These are phyloP conservation scores for Caranx melampygus DNA, from an alignment of 2,113 vertebrate species.

Conservation along the genomic window DNA sequence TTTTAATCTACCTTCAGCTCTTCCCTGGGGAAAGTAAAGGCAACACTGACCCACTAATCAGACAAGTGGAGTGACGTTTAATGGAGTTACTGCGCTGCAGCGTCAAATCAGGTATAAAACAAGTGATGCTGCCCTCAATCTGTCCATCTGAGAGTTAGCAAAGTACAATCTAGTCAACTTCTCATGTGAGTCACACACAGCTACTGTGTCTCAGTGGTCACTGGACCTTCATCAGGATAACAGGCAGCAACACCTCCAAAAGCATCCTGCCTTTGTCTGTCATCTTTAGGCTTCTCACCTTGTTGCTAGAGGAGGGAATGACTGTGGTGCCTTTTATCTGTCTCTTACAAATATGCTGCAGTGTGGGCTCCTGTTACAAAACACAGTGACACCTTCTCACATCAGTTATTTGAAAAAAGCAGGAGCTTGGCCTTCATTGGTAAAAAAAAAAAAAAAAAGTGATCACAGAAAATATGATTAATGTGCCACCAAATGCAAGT, in stretches of 20 bases:
- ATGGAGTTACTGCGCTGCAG: neutral
- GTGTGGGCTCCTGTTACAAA: slow-evolving; percentile 21
- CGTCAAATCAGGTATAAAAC: neutral
- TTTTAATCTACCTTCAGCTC: slow-evolving; percentile 39
- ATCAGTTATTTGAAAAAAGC: neutral
- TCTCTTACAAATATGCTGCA: slow-evolving; percentile 27
- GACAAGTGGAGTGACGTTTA: neutral
- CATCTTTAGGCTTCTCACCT: slow-evolving; percentile 38
- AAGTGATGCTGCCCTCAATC: neutral
- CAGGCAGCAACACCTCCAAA: slow-evolving; percentile 21
- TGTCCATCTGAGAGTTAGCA: neutral
- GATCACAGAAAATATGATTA: neutral
- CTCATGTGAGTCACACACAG: neutral
- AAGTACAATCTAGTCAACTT: neutral
- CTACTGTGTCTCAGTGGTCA: neutral
- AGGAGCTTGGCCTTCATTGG: neutral
- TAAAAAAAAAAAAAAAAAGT: too few species aligned
- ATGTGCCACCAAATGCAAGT: slow-evolving; percentile 14
- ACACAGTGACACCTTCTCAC: neutral
- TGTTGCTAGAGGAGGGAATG: slow-evolving; percentile 28
- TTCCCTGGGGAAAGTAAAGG: slow-evolving; percentile 35
- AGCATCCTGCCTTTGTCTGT: slow-evolving; percentile 5
- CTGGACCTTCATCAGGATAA: neutral
- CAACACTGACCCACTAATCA: neutral
- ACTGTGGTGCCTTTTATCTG: slow-evolving; percentile 31